phyloP scores from a whole-genome alignment of 2,113 vertebrate genomes.

The Globicephala melas region DNA sequence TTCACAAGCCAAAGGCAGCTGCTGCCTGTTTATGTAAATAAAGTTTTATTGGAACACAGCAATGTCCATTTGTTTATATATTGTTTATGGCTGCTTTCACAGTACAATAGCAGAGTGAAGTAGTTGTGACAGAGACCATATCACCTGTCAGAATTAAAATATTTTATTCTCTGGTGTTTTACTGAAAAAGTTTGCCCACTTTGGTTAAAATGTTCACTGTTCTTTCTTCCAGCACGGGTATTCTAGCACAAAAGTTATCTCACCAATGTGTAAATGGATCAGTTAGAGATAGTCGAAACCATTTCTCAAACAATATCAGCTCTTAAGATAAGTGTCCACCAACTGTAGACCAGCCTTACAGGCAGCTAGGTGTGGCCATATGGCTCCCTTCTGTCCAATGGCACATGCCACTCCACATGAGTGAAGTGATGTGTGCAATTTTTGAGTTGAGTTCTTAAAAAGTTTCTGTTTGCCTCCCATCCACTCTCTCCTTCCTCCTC shows the following conservation, averaged over 20 bases:
- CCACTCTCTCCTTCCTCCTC: neutral
- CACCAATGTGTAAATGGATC: neutral
- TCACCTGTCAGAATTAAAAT: neutral
- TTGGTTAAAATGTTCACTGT: neutral
- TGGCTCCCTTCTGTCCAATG: neutral
- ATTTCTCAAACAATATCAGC: neutral
- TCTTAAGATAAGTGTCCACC: neutral
- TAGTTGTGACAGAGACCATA: neutral
- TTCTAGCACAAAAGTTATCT: neutral
- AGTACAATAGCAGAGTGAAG: neutral
- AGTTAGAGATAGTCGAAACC: neutral
- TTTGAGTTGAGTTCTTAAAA: neutral
- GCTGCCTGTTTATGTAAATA: neutral
- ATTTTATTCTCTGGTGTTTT: neutral
- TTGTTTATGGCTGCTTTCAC: neutral
- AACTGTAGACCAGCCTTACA: neutral
- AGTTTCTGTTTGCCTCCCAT: neutral
- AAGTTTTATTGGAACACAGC: neutral
- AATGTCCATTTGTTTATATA: neutral
- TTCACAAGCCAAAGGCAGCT: neutral
- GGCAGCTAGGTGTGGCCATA: neutral
- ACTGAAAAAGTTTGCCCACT: too few relatives aligned
- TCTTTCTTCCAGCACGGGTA: neutral
- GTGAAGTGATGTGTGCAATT: neutral
- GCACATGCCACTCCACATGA: neutral